Conservation (phyloP, 1,140 invertebrate species). For the honey bee (Apis mellifera) region Amel_HAv3.1 CM009943.2:4225501-4226000, state of each 20-base stretch:
- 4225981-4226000: neutral
- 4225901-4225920: conserved; percentile 37
- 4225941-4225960: neutral
- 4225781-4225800: conserved; percentile 33
- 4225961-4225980: neutral
- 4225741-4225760: neutral
- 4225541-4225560: no score
- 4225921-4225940: conserved; percentile 35
- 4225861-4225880: conserved; percentile 50
- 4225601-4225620: no score
- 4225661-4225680: no score
- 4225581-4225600: no score
- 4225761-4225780: conserved; percentile 30
- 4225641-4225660: no score
- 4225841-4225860: conserved; percentile 44
- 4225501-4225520: no score
- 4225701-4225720: no score
- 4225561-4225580: no score
- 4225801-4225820: neutral
- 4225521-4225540: no score
- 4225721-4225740: no score
- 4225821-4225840: conserved; percentile 40
- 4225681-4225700: no score
- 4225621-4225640: no score
- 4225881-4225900: conserved; percentile 41